Base-by-base conservation (phyloP, 2,888 invertebrate genomes). In the Panorpa germanica region DNA sequence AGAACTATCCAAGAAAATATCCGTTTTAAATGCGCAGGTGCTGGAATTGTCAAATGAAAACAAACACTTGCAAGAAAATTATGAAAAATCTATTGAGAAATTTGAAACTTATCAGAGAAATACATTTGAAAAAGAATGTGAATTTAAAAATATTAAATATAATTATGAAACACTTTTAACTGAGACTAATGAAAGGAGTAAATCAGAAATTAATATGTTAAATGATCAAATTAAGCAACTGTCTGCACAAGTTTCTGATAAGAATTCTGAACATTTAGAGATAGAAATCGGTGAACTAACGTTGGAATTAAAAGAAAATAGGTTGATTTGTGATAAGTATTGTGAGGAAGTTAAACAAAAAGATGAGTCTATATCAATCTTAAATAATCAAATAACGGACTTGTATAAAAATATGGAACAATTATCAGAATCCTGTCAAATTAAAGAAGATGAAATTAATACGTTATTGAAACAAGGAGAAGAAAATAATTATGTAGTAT, bases 291-390 rank as follows among this genome's bases (percentile, higher is more conserved):
- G n/a, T n/a, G n/a, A n/a, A n/a, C n/a, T n/a, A n/a, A n/a, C n/a
- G n/a, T n/a, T n/a, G n/a, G n/a, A n/a, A n/a, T n/a, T n/a, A n/a
- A n/a, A n/a, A n/a, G n/a, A n/a, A n/a, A n/a, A n/a, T n/a, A n/a
- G n/a, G n/a, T n/a, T n/a, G n/a, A n/a, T n/a, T n/a, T 45, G 8
- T 17, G 45, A 49, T 14, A 46, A 49, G 36, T 38, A 46, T 3
- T 24, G 34, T 13, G 41, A 44, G 8, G 51, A 67, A 38, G 46
- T 66, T 30, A 55, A 61, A 28, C 46, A 65, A 25, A 54, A 63
- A 48, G 56, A 70, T 52, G 61, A 65, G 39, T 61, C 69, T 1
- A 68, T 73, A 28, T 61, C 63, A 34, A 61, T 68, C 34, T 63
- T 75, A 39, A 70, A 68, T 39, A 47, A 47, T 7, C 50, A 59